These are phyloP conservation scores for Parazoanthus swiftii DNA, from an alignment of 92 coral and sea anemone genomes.

Conservation along the genomic window DNA sequence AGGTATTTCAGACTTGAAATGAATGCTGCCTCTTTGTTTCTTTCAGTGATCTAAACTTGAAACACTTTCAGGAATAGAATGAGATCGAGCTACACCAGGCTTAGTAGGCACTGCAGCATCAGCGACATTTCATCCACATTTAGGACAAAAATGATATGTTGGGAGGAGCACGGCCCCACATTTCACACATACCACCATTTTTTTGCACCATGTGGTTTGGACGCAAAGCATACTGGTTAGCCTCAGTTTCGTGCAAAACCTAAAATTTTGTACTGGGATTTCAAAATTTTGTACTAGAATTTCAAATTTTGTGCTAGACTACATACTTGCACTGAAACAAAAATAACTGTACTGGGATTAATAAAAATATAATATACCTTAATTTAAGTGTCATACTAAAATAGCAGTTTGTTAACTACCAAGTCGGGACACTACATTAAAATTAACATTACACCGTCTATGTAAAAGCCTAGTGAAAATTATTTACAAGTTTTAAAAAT, in stretches of 20 bases:
- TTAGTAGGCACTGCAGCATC: slow-evolving; percentile 16
- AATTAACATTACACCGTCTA: too few relatives aligned
- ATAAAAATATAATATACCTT: too few relatives aligned
- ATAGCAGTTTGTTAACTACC: too few relatives aligned
- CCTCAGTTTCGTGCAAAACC: slow-evolving; percentile 8
- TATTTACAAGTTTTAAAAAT: too few relatives aligned
- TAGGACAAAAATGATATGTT: slow-evolving; percentile 38
- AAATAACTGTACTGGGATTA: too few relatives aligned
- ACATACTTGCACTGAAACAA: too few relatives aligned
- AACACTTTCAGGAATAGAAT: background rate
- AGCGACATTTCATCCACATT: slow-evolving; percentile 40
- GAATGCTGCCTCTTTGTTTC: slow-evolving; percentile 41
- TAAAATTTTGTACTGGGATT: slow-evolving; percentile 3
- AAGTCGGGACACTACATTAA: too few relatives aligned
- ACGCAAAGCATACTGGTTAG: slow-evolving; percentile 9
- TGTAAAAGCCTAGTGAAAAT: too few relatives aligned
- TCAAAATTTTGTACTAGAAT: background rate
- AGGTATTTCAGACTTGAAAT: slow-evolving; percentile 30
- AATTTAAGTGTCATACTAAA: too few relatives aligned
- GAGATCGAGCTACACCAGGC: slow-evolving; percentile 4
- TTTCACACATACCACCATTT: slow-evolving; percentile 36
- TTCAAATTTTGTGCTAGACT: background rate
- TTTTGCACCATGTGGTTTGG: slow-evolving; percentile 12
- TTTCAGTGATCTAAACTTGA: slow-evolving; percentile 33
- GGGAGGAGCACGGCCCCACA: slow-evolving; percentile 34